A percentile compares a stretch with the other conserved stretches of the same genome.
Evolutionary conservation across 1,140 invertebrate genomes (phyloP).

Genomic region (Schlechtendalia chinensis): DNA sequence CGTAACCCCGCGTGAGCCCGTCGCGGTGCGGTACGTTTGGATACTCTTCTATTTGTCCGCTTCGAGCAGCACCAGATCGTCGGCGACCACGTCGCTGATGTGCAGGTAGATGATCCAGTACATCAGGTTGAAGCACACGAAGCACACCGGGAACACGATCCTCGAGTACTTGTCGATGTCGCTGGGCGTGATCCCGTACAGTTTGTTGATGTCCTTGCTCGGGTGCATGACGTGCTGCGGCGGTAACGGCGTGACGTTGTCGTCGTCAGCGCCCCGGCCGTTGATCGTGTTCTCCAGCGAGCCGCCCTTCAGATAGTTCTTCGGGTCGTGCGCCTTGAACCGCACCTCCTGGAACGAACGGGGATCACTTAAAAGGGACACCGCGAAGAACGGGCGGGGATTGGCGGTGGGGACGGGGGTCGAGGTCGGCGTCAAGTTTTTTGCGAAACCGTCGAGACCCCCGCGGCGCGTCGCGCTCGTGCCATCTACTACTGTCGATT

Average conservation of each 20-base stretch:
- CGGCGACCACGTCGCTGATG: slow-evolving; percentile 90
- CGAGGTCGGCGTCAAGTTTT: too few species aligned
- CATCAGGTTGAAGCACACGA: slow-evolving; percentile 96
- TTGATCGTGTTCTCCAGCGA: slow-evolving; percentile 87
- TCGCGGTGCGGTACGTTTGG: too few species aligned
- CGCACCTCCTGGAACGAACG: slow-evolving; percentile 84
- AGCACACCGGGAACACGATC: slow-evolving; percentile 94
- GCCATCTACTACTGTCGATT: too few species aligned
- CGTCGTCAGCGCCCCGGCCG: slow-evolving; percentile 69
- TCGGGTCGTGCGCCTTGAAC: slow-evolving; percentile 89
- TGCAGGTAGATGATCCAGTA: slow-evolving; percentile 97
- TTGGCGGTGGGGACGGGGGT: too few species aligned
- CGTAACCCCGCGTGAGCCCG: too few species aligned
- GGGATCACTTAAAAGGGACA: slow-evolving; percentile 49
- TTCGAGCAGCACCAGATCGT: slow-evolving; percentile 83
- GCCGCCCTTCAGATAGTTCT: slow-evolving; percentile 85
- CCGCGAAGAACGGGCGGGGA: not conserved
- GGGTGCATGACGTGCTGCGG: slow-evolving; percentile 72
- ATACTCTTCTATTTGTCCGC: slow-evolving; percentile 76
- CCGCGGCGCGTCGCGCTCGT: too few species aligned
- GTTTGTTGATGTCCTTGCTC: slow-evolving; percentile 66
- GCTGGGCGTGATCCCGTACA: slow-evolving; percentile 80
- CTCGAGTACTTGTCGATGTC: slow-evolving; percentile 96
- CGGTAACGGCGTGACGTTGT: slow-evolving; percentile 66
- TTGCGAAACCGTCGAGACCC: too few species aligned